phyloP scores from a whole-genome alignment of 2,797 vertebrate genomes.

The Gymnoscopelus microlampas region DNA sequence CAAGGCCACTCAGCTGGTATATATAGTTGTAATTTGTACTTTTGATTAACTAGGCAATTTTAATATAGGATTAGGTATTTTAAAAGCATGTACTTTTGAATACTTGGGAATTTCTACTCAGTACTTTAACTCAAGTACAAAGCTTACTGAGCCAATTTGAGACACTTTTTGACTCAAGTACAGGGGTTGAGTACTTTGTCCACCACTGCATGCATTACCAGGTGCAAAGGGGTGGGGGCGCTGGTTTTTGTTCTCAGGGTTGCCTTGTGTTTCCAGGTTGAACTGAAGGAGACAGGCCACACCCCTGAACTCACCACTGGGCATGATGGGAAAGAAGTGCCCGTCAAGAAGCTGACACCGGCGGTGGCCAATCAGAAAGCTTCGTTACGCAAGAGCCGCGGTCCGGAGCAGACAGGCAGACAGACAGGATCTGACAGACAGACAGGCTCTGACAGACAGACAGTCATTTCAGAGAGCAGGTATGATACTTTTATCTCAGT shows the following conservation, averaged over 20 bases:
- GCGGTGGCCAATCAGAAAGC: conserved; percentile 49
- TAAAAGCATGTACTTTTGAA: no score
- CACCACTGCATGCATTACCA: no score
- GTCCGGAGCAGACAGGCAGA: conserved; percentile 45
- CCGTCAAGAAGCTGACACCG: conserved; percentile 41
- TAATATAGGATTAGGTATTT: no score
- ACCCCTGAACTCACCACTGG: conserved; percentile 72
- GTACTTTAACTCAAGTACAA: no score
- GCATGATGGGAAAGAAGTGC: conserved; percentile 64
- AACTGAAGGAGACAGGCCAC: conserved; percentile 79
- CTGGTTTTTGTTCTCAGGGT: background rate
- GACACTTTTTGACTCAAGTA: no score
- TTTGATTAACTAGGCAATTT: no score
- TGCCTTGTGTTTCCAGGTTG: conserved; percentile 48
- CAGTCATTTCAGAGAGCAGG: conserved; percentile 32
- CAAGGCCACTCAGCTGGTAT: no score
- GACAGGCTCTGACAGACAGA: conserved; percentile 10
- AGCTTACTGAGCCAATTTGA: no score
- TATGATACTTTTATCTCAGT: conserved; percentile 1
- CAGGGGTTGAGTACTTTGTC: no score
- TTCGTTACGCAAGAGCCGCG: conserved; percentile 45
- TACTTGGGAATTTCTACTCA: no score
- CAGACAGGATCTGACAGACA: conserved; percentile 23
- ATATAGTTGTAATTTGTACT: no score
- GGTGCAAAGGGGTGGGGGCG: no score